A percentile compares a stretch with the other conserved stretches of the same genome.
Evolutionary conservation across 2,797 vertebrate genomes (phyloP).

Genomic region (Hafferia zeledoni): DNA sequence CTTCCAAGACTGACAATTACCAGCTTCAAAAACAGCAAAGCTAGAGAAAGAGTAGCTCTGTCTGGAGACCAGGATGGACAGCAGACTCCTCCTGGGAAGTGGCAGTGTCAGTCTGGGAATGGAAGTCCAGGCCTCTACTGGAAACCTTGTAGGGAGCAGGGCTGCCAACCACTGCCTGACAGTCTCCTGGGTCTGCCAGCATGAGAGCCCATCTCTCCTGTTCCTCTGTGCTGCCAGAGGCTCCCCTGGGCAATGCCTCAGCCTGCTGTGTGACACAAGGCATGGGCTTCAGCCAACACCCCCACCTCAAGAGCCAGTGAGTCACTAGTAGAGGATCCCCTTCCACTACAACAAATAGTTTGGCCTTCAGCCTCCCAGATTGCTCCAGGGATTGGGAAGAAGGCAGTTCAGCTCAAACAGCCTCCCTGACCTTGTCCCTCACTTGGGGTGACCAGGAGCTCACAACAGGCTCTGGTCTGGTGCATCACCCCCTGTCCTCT

Average conservation of each 20-base stretch:
- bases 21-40: not conserved
- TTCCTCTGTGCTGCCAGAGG: not conserved
- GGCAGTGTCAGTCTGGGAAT: not conserved
- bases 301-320: not conserved
- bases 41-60: not conserved
- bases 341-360: not conserved
- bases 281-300: accelerated
- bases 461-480: accelerated
- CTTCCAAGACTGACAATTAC: not conserved
- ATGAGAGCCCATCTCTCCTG: not conserved
- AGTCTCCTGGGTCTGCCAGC: not conserved
- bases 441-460: not conserved
- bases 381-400: not conserved
- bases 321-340: not conserved
- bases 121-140: not conserved
- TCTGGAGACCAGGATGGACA: accelerated
- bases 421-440: not conserved
- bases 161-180: accelerated
- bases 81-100: not conserved
- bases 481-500: not conserved
- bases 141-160: not conserved
- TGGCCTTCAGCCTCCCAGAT: not conserved
- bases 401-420: not conserved
- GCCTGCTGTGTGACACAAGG: accelerated
- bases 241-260: not conserved